Conservation (phyloP, 2,113 vertebrate genomes). For the Chroicocephalus ridibundus region DNA sequence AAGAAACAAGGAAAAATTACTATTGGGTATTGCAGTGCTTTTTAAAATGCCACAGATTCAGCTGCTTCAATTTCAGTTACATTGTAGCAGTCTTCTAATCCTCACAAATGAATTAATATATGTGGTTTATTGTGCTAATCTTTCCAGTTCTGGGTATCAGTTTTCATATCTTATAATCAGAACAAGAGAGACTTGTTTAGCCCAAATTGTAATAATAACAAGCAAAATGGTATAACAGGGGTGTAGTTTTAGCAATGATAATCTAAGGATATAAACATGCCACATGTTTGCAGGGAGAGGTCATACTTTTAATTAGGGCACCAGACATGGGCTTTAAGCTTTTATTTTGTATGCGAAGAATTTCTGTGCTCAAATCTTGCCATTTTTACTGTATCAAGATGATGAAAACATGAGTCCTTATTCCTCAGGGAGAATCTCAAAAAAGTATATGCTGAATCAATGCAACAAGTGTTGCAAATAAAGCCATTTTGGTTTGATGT, state of each 20-base stretch:
- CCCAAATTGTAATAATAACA: not conserved
- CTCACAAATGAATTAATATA: not conserved
- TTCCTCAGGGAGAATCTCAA: not conserved
- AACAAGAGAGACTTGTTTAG: not conserved
- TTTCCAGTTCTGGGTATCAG: not conserved
- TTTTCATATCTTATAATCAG: not conserved
- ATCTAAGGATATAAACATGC: not conserved
- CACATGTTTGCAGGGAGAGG: not conserved
- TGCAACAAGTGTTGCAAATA: not conserved
- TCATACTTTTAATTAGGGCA: not conserved
- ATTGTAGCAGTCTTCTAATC: not conserved
- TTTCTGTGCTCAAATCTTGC: not conserved
- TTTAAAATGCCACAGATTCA: not conserved
- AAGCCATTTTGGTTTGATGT: not conserved
- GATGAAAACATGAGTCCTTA: not conserved
- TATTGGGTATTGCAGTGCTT: not conserved
- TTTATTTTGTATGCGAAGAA: not conserved
- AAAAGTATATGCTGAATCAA: not conserved
- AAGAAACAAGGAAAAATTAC: not conserved
- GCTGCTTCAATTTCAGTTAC: not conserved
- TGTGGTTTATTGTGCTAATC: not conserved
- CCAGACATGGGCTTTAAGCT: not conserved
- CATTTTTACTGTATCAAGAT: not conserved
- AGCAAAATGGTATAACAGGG: not conserved
- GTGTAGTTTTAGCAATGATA: not conserved